Evolutionary conservation across 1,140 invertebrate genomes (phyloP), one percentile per base, ranked within the genome.

Genomic region (Lasioglossum albipes): DNA sequence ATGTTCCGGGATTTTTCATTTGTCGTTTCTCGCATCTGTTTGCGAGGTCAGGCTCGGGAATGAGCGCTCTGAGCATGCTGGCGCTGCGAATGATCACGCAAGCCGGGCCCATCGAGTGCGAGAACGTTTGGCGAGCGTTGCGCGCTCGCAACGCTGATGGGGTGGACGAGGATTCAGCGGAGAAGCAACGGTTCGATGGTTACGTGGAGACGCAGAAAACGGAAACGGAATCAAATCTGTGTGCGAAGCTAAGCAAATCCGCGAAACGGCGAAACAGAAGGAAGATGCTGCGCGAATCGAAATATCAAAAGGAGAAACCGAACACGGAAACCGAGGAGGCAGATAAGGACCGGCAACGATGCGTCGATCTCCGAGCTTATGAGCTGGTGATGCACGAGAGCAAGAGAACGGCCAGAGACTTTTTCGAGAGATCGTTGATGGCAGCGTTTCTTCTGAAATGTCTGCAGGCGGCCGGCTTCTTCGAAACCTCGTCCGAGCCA

Each of bases 391-490:
- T 95, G 1, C 96, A 97, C 89, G 92, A 94, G 20, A 90, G 94
- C 1, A 92, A 94, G 61, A 93, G 97, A 67, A 94, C 95, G 67
- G 89, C 95, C 0, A 94, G 94, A n/a, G 97, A 98, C 91, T 95
- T 97, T 82, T 94, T 98, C 27, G 95, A 97, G 84, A 94, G 97
- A 64, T 94, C 96, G 27, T 88, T 98, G 2, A 97, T 97, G 95
- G 95, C 97, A 0, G 94, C 95, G 9, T 98, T 97, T 85, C 92
- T 98, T 1, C 91, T 97, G 27, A 95, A 96, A 85, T 96, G 96
- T 85, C 90, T 97, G 42, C 95, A 95, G 82, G 95, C 94, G 88
- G 91, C 93, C 22, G 92, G 93, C 1, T 96, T 95, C 88, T 96
- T 97, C 85, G 89, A 90, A 68, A 83, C 86, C 9, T 10, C 79